Evolutionary conservation across 2,888 invertebrate species (phyloP), one percentile per base, ranked within the genome.

Genomic region (Xanthorhoe designata): DNA sequence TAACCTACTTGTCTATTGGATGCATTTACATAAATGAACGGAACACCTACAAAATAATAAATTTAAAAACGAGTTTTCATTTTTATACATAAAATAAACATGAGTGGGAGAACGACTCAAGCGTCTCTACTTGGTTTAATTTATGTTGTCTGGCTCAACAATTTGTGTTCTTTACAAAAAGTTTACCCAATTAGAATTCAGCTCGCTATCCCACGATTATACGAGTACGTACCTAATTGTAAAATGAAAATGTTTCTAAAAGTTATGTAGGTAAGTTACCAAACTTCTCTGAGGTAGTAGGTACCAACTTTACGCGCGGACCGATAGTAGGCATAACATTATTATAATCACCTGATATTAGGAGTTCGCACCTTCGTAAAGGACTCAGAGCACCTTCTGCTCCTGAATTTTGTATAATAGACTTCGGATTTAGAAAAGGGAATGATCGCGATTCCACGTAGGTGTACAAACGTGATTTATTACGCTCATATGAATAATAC

Each of bases 401-500:
- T 76, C 66, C 70, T 73, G 74, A 78, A 78, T 81, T 82, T 78
- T 75, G 77, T 79, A 77, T 83, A 82, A 82, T 81, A 77, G 77
- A 80, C 82, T 82, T 73, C 62, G 73, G 78, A 78, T 83, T 83
- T 79, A 72, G 77, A 80, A 80, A 79, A 76, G 73, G 78, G 78
- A 81, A 83, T 84, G 79, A 83, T 83, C 79, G 77, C 72, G 76
- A 80, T 79, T 80, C 81, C 80, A 73, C 71, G 66, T 76, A 77
- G 80, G 78, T 71, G 79, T 78, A 78, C 78, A 79, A 72, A 84
- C 79, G 79, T 85, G 86, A 87, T 88, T 87, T 87, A 87, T 88
- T 80, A 84, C 81, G 72, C 66, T 67, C 72, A 73, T 78, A 85
- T 88, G 87, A 88, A 87, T 87, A 87, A 88, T 80, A 82, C 85